Evolutionary conservation across 2,113 vertebrate genomes (phyloP), one percentile per base, ranked within the genome.

Genomic region (Tursiops truncatus): DNA sequence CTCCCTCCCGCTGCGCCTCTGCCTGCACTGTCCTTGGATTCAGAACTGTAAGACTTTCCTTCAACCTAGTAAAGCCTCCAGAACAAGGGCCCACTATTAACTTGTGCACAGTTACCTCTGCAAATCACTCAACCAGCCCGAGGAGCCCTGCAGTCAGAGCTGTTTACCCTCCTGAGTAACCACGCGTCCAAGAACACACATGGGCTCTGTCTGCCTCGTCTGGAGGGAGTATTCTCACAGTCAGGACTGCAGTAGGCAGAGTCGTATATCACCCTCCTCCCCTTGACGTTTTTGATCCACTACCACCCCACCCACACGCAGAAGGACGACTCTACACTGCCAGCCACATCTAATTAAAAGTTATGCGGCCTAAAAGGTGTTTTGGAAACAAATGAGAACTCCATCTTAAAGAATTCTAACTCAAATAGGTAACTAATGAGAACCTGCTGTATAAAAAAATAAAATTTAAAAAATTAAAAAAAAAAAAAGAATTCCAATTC

Each of bases 171-270:
- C 86, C 38, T 15, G 81, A 74, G 33, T 56, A 92, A 33, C 58
- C 50, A 17, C 47, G 58, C 8, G 5, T 67, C 71, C 80, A 50
- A n/a, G 90, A 96, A 88, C 50, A 71, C 60, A 62, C 60, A 1
- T 18, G 1, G 56, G 8, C n/a, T 79, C 28, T 26, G 17, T 96
- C 85, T 97, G 97, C 93, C 71, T 97, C 41, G 56, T 91, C 87
- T 77, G 93, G 83, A 91, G 95, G 77, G 68, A 23, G 14, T 95
- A 94, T 98, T 93, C 92, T 97, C 47, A 58, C 33, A 21, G 0
- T 0, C 86, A 28, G 81, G 33, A 20, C 92, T 0, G 0, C 1
- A 11, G 8, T 11, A 83, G 81, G 63, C n/a, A n/a, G 6, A 2
- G 0, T 15, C 3, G 11, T 36, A 47, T 53, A 20, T 17, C 23